Percentiles rank a stretch among this genome's conserved stretches.
phyloP scores from a whole-genome alignment of 1,140 invertebrate genomes.

The Archegozetes longisetosus region DNA sequence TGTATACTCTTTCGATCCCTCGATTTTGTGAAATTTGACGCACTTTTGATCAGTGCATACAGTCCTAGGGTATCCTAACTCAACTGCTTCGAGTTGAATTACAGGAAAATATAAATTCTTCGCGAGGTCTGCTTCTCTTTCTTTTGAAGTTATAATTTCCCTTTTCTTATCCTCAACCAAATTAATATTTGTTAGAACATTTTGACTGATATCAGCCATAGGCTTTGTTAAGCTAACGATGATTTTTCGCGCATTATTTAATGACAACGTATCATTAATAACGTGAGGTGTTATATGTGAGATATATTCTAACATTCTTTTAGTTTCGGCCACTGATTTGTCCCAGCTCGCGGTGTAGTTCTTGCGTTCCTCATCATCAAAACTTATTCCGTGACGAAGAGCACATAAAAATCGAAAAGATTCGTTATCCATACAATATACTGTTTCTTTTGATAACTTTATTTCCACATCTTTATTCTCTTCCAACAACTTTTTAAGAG shows the following conservation, averaged over 20 bases:
- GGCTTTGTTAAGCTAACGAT: conserved; percentile 1
- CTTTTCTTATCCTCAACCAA: background rate
- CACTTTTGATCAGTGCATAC: background rate
- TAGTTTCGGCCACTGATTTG: background rate
- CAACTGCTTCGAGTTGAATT: background rate
- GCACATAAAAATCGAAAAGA: background rate
- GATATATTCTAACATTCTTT: background rate
- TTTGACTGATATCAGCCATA: background rate
- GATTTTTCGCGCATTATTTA: background rate
- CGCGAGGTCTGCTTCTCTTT: background rate
- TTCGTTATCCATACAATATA: background rate
- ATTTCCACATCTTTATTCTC: background rate
- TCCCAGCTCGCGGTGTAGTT: background rate
- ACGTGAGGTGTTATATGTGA: background rate
- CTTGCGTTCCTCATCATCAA: background rate
- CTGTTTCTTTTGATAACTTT: background rate
- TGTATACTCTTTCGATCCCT: background rate
- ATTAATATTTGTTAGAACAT: background rate
- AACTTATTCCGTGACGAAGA: background rate
- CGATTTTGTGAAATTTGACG: background rate
- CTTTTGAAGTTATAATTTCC: background rate
- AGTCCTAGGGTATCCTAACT: background rate
- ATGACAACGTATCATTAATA: background rate
- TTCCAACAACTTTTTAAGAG: background rate
- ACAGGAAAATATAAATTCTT: background rate